Conservation (phyloP, 2,113 vertebrate genomes). For the Myocastor coypus region DNA sequence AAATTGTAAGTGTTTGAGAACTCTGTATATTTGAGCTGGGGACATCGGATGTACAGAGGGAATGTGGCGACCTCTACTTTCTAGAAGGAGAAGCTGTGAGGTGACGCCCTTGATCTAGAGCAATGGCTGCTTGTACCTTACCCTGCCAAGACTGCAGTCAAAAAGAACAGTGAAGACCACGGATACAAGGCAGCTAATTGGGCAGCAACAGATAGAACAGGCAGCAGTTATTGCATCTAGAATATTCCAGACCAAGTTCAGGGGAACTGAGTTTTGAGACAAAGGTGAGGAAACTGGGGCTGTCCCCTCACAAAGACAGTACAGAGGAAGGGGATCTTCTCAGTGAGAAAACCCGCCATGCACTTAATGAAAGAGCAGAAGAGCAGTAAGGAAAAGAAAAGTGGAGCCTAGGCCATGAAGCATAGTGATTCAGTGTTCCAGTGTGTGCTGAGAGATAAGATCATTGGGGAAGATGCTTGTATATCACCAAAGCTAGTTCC, state of each 20-base stretch:
- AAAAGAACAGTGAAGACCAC: not conserved
- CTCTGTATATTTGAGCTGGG: not conserved
- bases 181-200: not conserved
- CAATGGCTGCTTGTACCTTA: not conserved
- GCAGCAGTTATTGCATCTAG: not conserved
- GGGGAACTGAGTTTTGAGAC: not conserved
- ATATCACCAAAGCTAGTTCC: not conserved
- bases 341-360: not conserved
- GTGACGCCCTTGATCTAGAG: not conserved
- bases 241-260: not conserved
- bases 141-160: not conserved
- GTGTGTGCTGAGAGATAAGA: not conserved
- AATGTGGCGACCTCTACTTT: not conserved
- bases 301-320: not conserved
- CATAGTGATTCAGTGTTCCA: not conserved
- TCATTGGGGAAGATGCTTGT: not conserved
- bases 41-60: not conserved
- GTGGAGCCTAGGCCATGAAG: not conserved
- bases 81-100: not conserved
- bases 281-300: not conserved
- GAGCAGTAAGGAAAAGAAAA: not conserved
- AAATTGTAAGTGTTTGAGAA: conserved; percentile 55
- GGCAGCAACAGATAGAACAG: not conserved
- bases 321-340: not conserved
- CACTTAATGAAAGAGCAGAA: not conserved